Base-by-base conservation (phyloP, 2,113 vertebrate species). In the Barbus barbus region DNA sequence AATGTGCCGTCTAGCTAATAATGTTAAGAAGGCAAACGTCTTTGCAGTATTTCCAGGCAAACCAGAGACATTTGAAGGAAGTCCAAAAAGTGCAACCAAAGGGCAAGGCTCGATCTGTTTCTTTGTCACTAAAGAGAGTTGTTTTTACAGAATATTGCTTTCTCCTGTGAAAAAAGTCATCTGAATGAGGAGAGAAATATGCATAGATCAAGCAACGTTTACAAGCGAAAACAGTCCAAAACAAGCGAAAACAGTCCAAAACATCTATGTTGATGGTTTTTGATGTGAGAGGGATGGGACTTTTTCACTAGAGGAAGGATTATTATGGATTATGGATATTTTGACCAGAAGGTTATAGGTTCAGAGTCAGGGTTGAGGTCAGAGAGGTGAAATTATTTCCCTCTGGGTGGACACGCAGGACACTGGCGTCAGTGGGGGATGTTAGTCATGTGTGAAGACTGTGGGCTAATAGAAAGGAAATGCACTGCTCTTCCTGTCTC, bases 371-470 rank as follows among this genome's bases (percentile, higher is more conserved):
- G 53, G 9, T 38, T 36, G 18, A 33, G 28, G 26, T 81, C 31
- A 81, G 9, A 67, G 20, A 33, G 12, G 44, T 9, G 28, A 71
- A 24, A 9, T 75, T 31, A 31, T 51, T 75, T 51, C 77, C 33
- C 58, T 79, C 22, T 8, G 20, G 31, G 51, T 58, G 75, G 53
- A 58, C 53, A 58, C n/a, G 2, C 22, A 61, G 53, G 36, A 60
- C 22, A 60, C 14, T 61, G 53, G 76, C 33, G n/a, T 65, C 72
- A 9, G 3, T 85, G 86, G 89, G 84, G 85, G 81, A 88, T 86
- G 84, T 88, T 77, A 72, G 79, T 33, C 44, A 63, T 24, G 51
- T 81, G 83, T 82, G 81, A 87, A 67, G 33, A 18, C 65, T 69
- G 33, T 28, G 65, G 58, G 26, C 60, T 76, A 83, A 83, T 31